Evolutionary conservation across 2,113 vertebrate species (phyloP).

Genomic region (Chionodraco myersi): DNA sequence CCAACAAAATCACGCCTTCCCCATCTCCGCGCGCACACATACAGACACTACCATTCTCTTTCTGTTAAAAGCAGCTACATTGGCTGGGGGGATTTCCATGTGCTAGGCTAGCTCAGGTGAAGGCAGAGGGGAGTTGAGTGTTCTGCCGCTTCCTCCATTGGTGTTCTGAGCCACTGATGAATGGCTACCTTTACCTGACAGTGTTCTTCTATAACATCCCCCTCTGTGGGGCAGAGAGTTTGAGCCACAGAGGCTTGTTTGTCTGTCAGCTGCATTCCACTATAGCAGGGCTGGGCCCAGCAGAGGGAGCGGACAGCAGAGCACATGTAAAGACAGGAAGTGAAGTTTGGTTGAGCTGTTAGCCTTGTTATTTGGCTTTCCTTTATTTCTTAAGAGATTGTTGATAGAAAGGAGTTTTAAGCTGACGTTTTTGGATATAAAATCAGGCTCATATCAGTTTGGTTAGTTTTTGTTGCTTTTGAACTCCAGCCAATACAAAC

Average conservation of each 20-base stretch:
- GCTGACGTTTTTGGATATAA: not conserved
- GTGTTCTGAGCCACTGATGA: conserved; percentile 17
- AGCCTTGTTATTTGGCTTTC: conserved; percentile 22
- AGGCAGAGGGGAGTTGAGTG: not conserved
- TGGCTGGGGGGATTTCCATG: not conserved
- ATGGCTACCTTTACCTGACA: conserved; percentile 41
- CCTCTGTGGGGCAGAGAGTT: conserved; percentile 29
- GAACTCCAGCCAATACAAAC: conserved; percentile 11
- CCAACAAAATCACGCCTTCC: conserved; percentile 47
- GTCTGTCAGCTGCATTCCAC: conserved; percentile 61
- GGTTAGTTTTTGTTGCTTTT: conserved; percentile 9
- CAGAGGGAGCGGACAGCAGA: conserved; percentile 30
- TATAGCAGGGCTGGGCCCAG: conserved; percentile 54
- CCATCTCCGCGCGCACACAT: conserved; percentile 3
- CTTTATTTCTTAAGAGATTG: conserved; percentile 9
- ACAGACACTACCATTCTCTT: conserved; percentile 11
- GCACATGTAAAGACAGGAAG: conserved; percentile 74
- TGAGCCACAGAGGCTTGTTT: conserved; percentile 56
- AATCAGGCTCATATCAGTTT: not conserved
- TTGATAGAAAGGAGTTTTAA: not conserved
- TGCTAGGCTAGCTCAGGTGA: conserved; percentile 46
- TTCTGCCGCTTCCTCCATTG: conserved; percentile 11
- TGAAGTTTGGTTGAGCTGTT: conserved; percentile 43
- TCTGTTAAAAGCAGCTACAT: conserved; percentile 32
- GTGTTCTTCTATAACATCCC: not conserved